A percentile compares a stretch with the other conserved stretches of the same genome.
phyloP scores from a whole-genome alignment of 2,888 invertebrate species.

The Salpingus planirostris region DNA sequence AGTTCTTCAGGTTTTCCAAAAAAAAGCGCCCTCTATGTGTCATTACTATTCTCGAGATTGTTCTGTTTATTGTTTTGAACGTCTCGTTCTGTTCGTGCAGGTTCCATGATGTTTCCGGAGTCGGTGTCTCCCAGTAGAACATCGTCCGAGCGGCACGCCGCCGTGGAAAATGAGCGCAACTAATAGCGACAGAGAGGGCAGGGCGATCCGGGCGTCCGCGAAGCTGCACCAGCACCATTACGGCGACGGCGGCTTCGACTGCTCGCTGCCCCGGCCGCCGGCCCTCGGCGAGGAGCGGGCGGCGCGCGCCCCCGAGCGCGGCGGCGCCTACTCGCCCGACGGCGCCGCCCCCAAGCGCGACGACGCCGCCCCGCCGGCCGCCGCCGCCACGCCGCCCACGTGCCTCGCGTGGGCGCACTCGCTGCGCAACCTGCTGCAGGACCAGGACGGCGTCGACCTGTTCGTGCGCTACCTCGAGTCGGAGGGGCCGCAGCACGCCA shows the following conservation, averaged over 20 bases:
- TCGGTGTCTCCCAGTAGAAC: constrained; percentile 21
- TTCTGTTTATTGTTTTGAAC: constrained; percentile 1
- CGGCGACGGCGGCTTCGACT: constrained; percentile 39
- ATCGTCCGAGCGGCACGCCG: too few relatives aligned
- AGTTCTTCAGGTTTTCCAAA: too few relatives aligned
- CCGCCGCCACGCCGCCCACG: constrained; percentile 46
- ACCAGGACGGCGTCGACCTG: constrained; percentile 81
- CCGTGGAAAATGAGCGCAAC: too few relatives aligned
- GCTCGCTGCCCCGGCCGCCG: constrained; percentile 74
- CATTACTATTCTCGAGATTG: too few relatives aligned
- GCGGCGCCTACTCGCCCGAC: constrained; percentile 37
- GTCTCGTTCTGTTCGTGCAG: constrained; percentile 20
- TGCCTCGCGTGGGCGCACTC: constrained; percentile 86
- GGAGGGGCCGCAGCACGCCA: constrained; percentile 69
- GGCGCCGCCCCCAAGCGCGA: constrained; percentile 30
- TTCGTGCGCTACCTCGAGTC: constrained; percentile 76
- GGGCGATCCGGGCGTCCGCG: too few relatives aligned
- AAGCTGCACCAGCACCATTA: too few relatives aligned
- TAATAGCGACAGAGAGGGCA: too few relatives aligned
- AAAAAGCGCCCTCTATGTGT: too few relatives aligned
- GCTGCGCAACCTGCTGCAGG: constrained; percentile 75
- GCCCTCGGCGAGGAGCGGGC: constrained; percentile 65
- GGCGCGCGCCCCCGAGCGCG: constrained; percentile 34
- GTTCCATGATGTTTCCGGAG: constrained; percentile 35
- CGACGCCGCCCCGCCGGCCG: constrained; percentile 27